A percentile compares a stretch with the other conserved stretches of the same genome.
Conservation (phyloP, 2,888 invertebrate species). For the Catocala nupta region DNA sequence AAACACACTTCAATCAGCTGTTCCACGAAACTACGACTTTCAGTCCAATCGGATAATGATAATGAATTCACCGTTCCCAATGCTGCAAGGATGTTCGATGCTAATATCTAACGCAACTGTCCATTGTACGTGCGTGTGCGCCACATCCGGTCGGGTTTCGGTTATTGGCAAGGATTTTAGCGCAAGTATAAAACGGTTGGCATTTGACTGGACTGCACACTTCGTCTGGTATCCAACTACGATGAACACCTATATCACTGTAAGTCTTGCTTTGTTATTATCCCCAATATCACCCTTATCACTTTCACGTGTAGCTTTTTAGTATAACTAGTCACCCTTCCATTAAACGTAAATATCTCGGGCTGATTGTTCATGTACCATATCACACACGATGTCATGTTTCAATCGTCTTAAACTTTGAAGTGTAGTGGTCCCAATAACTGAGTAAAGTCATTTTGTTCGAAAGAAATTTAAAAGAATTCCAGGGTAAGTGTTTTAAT, state of each 20-base stretch:
- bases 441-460: too few species aligned
- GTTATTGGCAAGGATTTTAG: slow-evolving; percentile 23
- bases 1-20: background rate
- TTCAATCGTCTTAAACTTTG: too few species aligned
- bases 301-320: background rate
- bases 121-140: slow-evolving; percentile 32
- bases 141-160: slow-evolving; percentile 47
- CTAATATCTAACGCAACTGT: slow-evolving; percentile 53
- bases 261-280: slow-evolving; percentile 60
- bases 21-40: background rate
- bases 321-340: too few species aligned
- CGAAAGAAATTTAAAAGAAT: too few species aligned
- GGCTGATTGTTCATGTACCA: too few species aligned
- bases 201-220: slow-evolving; percentile 53
- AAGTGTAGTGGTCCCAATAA: too few species aligned
- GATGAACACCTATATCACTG: slow-evolving; percentile 79
- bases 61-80: slow-evolving; percentile 45
- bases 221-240: slow-evolving; percentile 71
- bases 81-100: slow-evolving; percentile 55
- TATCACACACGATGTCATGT: too few species aligned
- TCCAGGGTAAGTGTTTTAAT: too few species aligned
- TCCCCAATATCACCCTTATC: background rate
- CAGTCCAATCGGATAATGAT: slow-evolving; percentile 21
- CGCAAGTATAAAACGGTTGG: slow-evolving; percentile 36
- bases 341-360: too few species aligned